Evolutionary conservation across 1,140 invertebrate species (phyloP), one percentile per base, ranked within the genome.

Genomic region (Phymorhynchus buccinoides): DNA sequence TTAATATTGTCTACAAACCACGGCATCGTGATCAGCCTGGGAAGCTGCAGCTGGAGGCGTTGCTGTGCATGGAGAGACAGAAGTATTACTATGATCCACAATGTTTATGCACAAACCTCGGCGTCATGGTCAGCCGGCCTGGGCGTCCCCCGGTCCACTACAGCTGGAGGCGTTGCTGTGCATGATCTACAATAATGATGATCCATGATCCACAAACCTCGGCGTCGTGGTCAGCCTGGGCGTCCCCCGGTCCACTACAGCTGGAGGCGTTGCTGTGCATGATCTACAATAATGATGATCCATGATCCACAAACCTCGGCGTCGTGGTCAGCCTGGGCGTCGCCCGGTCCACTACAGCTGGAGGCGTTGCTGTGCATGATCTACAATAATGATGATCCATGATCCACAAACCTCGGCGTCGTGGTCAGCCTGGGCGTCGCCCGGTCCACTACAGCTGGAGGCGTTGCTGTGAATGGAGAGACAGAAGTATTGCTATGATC

Each of bases 351-450:
- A 30, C 77, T 79, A 32, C 27, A 79, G 42, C 77, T 52, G 22
- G 77, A 79, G 22, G 77, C 77, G 32, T 79, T 79, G 62, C 81
- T 83, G 30, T 83, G 81, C 41, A n/a, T n/a, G n/a, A n/a, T n/a
- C n/a, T n/a, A n/a, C n/a, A n/a, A n/a, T n/a, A n/a, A n/a, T n/a
- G n/a, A n/a, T n/a, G n/a, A n/a, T n/a, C n/a, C n/a, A n/a, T n/a
- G n/a, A n/a, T n/a, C n/a, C n/a, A n/a, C n/a, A n/a, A n/a, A n/a
- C n/a, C n/a, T n/a, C n/a, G 27, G 62, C 62, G 30, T 66, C 62
- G 18, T 66, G 62, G 22, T 66, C 62, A 9, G 62, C 62, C 62
- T 66, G 62, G 35, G 71, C 37, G n/a, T 75, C 71, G 3, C 71
- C 71, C 3, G 4, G 71, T 18, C 71, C 32, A 37, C 71, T 75